These are phyloP conservation scores for Drosophila subpulchrella DNA, from an alignment of 1,140 invertebrate species.

Conservation along the genomic window DNA sequence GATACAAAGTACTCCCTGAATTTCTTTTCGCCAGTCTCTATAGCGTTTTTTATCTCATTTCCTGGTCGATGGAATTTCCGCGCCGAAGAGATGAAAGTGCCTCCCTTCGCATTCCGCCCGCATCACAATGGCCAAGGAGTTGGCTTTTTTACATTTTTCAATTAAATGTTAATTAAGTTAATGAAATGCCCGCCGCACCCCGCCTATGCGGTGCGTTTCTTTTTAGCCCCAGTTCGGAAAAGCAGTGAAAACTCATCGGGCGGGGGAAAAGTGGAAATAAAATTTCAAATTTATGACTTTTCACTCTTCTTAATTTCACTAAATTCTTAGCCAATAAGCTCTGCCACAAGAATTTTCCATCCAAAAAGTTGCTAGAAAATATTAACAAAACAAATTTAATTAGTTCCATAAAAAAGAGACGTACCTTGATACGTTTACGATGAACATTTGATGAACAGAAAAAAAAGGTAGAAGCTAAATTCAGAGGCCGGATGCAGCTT, in stretches of 20 bases:
- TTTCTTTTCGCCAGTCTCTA: neutral
- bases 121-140: slow-evolving; percentile 15
- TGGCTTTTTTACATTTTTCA: slow-evolving; percentile 51
- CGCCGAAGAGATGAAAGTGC: slow-evolving; percentile 41
- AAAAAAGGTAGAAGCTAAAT: neutral
- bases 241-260: neutral
- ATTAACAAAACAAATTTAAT: slow-evolving; percentile 35
- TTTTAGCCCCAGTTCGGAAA: neutral
- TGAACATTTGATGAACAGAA: neutral
- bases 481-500: neutral
- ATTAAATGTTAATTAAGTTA: slow-evolving; percentile 75
- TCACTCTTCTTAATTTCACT: slow-evolving; percentile 14
- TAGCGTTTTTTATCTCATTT: slow-evolving; percentile 14
- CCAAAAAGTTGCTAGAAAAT: slow-evolving; percentile 14
- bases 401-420: neutral
- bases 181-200: slow-evolving; percentile 55
- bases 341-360: slow-evolving; percentile 21
- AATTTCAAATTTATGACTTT: slow-evolving; percentile 29
- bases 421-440: neutral
- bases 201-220: neutral
- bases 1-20: neutral
- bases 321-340: neutral
- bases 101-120: neutral
- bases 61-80: slow-evolving; percentile 14
- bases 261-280: slow-evolving; percentile 1